Base-by-base conservation (phyloP, 1,140 invertebrate species). In the Helicoverpa armigera region DNA sequence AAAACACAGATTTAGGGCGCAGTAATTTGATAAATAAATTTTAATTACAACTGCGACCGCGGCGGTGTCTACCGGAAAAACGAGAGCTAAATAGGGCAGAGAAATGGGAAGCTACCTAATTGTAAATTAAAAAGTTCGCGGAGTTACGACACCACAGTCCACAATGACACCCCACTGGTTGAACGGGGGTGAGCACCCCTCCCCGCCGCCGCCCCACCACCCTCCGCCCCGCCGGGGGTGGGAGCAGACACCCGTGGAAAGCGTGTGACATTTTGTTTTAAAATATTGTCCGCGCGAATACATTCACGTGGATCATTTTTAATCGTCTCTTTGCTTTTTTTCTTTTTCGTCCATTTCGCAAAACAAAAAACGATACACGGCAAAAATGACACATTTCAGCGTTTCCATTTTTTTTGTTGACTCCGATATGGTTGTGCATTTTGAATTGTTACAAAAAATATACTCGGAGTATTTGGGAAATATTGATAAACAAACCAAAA, bases 191-290 rank as follows among this genome's bases (percentile, higher is more conserved):
- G 85, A 82, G 63, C 77, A 70, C 82, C 54, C 81, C 82, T 82
- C 81, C 70, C 80, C 72, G 23, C 85, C 82, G 83, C 73, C 74
- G 67, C 50, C 79, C 23, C 81, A 13, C 76, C 3, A 3, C 3
- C 35, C 50, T 75, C 53, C 73, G 16, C 82, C 77, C 56, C 43
- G 79, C 75, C 74, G 35, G 61, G 85, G 82, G 80, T 18, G 82
- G 80, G 84, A 91, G 90, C 84, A 91, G 89, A 90, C 90, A 89
- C 88, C 90, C 92, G 94, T 91, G 90, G 92, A 94, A 94, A 95
- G 92, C 92, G 94, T 95, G 92, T 94, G 94, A 95, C 94, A 95
- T 94, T 94, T 94, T 94, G 94, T 95, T 95, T 94, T 94, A 94
- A 94, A 95, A 95, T 95, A 95, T 95, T 94, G 92, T 92, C 92